Evolutionary conservation across 2,113 vertebrate species (phyloP).

Genomic region (Poeciliopsis retropinna): DNA sequence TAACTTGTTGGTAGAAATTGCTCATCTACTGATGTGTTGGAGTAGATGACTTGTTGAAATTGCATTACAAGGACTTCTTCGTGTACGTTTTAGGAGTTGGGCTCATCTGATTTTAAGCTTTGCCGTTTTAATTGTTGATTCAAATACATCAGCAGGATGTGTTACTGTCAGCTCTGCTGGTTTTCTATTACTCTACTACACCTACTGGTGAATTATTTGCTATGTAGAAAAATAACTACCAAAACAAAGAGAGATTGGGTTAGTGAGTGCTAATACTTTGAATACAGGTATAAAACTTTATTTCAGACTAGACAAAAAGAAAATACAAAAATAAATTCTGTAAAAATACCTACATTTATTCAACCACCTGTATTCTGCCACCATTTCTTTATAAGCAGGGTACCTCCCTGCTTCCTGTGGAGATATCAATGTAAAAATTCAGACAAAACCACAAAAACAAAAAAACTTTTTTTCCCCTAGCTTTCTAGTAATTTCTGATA

Average conservation of each 20-base stretch:
- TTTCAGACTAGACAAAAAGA: background rate
- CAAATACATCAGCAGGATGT: too few species aligned
- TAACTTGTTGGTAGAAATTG: too few species aligned
- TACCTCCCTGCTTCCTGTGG: conserved; percentile 91
- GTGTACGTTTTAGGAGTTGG: too few species aligned
- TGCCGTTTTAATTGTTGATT: too few species aligned
- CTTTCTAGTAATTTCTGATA: conserved; percentile 39
- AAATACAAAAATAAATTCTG: background rate
- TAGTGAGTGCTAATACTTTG: background rate
- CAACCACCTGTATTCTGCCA: conserved; percentile 95
- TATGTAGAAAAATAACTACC: background rate
- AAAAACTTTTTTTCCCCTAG: background rate
- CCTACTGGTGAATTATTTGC: background rate
- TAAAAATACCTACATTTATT: conserved; percentile 84
- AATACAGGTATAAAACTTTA: background rate
- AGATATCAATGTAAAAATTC: conserved; percentile 65
- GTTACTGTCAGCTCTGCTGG: background rate
- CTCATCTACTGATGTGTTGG: too few species aligned
- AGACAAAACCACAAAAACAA: conserved; percentile 44
- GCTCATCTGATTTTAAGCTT: too few species aligned
- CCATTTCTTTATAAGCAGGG: conserved; percentile 96
- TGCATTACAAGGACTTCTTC: too few species aligned
- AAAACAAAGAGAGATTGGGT: background rate
- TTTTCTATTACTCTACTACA: background rate
- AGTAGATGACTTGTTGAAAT: too few species aligned